phyloP scores from a whole-genome alignment of 1,140 invertebrate species.

The Potamilus streckersoni region DNA sequence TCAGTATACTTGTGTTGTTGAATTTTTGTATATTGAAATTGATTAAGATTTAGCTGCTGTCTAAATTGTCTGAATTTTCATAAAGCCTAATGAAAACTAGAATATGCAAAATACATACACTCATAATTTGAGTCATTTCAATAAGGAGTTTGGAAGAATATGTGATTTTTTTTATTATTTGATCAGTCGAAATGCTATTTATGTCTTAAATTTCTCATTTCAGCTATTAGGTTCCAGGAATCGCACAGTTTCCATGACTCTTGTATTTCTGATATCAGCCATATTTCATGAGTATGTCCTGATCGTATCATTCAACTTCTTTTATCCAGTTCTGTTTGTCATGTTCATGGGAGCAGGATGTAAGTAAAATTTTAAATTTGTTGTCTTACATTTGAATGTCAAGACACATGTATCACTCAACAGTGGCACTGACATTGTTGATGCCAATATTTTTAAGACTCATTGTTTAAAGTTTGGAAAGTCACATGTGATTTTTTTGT shows the following conservation, averaged over 20 bases:
- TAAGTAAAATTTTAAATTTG: conserved; percentile 50
- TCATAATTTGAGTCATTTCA: no score
- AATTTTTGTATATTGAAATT: no score
- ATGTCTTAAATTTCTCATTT: conserved; percentile 34
- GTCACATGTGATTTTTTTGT: background rate
- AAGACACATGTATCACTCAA: background rate
- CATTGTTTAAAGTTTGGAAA: background rate
- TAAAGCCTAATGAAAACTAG: no score
- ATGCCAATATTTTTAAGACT: background rate
- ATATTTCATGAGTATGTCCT: conserved; percentile 89
- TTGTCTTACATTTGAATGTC: background rate
- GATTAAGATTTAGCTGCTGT: no score
- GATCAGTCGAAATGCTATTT: no score
- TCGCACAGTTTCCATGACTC: conserved; percentile 69
- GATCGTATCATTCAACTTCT: conserved; percentile 81
- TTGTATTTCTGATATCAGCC: conserved; percentile 75
- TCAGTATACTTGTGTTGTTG: no score
- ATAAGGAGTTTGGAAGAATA: no score
- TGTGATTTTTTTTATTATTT: no score
- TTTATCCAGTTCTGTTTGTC: conserved; percentile 86
- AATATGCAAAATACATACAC: no score
- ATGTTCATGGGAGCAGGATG: conserved; percentile 68
- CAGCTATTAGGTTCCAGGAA: conserved; percentile 53
- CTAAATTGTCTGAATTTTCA: no score
- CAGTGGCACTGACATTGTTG: background rate